These are phyloP conservation scores for Aporrectodea caliginosa DNA, from an alignment of 1,140 invertebrate genomes.

Conservation along the genomic window DNA sequence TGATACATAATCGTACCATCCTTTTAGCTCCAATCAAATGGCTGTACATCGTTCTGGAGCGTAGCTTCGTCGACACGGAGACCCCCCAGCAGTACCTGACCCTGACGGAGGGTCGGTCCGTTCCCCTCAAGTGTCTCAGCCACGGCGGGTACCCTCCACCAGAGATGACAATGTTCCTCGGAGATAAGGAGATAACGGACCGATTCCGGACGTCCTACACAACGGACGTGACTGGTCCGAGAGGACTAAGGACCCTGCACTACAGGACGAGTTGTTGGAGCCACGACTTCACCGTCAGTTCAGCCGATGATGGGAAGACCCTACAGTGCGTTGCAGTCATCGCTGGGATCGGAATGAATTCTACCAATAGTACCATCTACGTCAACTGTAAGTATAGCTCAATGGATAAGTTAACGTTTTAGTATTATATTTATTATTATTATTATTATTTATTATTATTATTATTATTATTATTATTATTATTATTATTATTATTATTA, in stretches of 20 bases:
- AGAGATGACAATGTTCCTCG: background rate
- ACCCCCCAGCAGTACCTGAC: background rate
- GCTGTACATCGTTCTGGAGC: background rate
- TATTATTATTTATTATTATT: background rate
- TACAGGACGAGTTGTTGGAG: background rate
- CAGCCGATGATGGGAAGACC: background rate
- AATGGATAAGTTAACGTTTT: no score
- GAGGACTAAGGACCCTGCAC: background rate
- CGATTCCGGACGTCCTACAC: background rate
- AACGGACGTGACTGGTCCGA: background rate
- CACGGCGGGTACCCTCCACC: background rate
- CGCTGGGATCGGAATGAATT: background rate
- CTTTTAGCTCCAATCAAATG: background rate
- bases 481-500: background rate
- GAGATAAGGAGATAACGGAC: background rate
- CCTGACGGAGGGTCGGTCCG: background rate
- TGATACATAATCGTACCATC: no score
- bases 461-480: background rate
- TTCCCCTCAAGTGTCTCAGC: background rate
- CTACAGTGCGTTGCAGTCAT: background rate
- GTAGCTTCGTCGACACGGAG: background rate
- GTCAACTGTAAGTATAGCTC: background rate
- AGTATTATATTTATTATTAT: background rate
- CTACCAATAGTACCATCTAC: background rate
- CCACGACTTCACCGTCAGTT: background rate